Evolutionary conservation across 2,113 vertebrate species (phyloP), one percentile per base, ranked within the genome.

Genomic region (Oryzias woworae): DNA sequence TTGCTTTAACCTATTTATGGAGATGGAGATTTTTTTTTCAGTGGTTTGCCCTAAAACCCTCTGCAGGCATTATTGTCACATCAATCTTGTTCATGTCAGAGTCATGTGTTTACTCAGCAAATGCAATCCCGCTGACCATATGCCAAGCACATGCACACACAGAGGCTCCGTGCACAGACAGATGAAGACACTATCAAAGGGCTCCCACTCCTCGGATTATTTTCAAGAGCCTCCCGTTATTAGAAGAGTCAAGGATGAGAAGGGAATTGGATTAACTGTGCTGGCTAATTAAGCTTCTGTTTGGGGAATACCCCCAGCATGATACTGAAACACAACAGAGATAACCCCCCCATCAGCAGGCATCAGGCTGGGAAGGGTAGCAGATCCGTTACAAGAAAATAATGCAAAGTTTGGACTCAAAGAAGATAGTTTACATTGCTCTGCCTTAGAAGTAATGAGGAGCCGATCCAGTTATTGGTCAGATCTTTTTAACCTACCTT

Each of bases 241-340:
- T 78, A 75, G 20, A 48, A 12, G 44, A 45, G 44, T 45, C 44
- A 62, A 66, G 68, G 62, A 23, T 69, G 60, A 62, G 61, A 69
- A 62, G 49, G 53, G 73, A 73, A 22, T 52, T 53, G 82, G 85
- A 87, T 87, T 84, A 53, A 52, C 58, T 20, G 49, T 31, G 41
- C 42, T 65, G 64, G 54, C 53, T 86, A 85, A 87, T 88, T 82
- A 80, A 69, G 66, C 63, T 82, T 55, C 69, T 73, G 73, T 81
- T 87, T 86, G 66, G 90, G 89, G 87, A 90, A 91, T 86, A 89
- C 80, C 82, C 36, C 55, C 26, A 1, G 48, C 58, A 90, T 85
- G 87, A 75, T 80, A 60, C 23, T 1, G 84, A 90, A 91, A 87
- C 80, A 78, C 59, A 17, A 0, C 44, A 66, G 45, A 72, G 23